Conservation (phyloP, 2,797 vertebrate species). For the Enteromius afrohamiltoni region DNA sequence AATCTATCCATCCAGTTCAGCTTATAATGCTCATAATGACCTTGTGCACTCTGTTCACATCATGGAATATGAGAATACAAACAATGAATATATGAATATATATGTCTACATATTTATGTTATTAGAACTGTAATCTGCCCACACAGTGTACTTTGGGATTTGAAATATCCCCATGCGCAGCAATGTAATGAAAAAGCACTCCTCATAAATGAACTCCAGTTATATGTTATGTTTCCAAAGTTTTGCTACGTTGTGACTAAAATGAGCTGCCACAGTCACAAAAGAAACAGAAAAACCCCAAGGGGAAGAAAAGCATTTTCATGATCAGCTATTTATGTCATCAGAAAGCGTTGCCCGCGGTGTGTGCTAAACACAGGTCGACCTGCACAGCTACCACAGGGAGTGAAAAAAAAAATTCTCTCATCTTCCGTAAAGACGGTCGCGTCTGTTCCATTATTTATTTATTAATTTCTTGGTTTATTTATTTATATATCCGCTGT, state of each 20-base stretch:
- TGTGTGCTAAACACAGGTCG: constrained; percentile 40
- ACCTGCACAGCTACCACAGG: constrained; percentile 16
- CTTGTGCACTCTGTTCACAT: constrained; percentile 61
- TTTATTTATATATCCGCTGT: constrained; percentile 59
- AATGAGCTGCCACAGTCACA: constrained; percentile 67
- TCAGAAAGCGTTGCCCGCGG: constrained; percentile 43
- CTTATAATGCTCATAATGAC: constrained; percentile 55
- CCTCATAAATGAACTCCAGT: neutral
- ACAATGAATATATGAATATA: constrained; percentile 40
- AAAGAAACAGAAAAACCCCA: constrained; percentile 64
- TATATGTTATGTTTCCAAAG: constrained; percentile 29
- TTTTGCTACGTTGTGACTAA: constrained; percentile 33
- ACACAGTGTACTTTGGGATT: constrained; percentile 34
- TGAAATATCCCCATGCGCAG: constrained; percentile 6
- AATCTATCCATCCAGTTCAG: constrained; percentile 56
- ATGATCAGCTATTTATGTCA: constrained; percentile 49
- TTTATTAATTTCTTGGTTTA: constrained; percentile 56
- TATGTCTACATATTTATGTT: constrained; percentile 8
- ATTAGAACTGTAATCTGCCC: constrained; percentile 5
- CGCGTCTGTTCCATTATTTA: constrained; percentile 44
- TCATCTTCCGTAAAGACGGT: constrained; percentile 53
- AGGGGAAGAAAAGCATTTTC: constrained; percentile 13
- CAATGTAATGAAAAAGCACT: constrained; percentile 13
- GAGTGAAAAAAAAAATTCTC: constrained; percentile 24
- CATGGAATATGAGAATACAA: constrained; percentile 54